Conservation (phyloP, 2,888 invertebrate species). For the Thymelicus sylvestris region DNA sequence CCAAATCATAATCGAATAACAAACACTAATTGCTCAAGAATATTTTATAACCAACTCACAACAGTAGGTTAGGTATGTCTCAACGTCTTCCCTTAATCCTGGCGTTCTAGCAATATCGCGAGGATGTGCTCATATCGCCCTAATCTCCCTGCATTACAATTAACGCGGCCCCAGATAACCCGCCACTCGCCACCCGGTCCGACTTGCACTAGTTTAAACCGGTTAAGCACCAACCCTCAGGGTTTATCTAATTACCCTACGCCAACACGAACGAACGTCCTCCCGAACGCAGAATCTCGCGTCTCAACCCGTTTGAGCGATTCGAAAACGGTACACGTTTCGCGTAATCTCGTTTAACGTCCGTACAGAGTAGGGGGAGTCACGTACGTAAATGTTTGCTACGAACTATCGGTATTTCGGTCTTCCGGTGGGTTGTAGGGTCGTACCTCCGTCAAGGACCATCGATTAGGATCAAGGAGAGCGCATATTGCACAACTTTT, state of each 20-base stretch:
- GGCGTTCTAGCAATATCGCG: conserved; percentile 44
- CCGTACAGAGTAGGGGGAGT: conserved; percentile 57
- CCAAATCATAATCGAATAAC: too few relatives aligned
- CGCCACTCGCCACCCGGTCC: conserved; percentile 82
- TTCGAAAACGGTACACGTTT: conserved; percentile 61
- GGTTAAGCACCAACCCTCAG: conserved; percentile 79
- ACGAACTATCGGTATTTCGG: conserved; percentile 64
- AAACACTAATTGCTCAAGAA: background rate
- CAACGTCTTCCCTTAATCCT: conserved; percentile 59
- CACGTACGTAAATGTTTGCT: conserved; percentile 78
- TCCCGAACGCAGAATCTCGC: conserved; percentile 49
- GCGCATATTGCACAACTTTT: conserved; percentile 77
- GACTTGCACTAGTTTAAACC: conserved; percentile 77
- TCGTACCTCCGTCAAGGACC: conserved; percentile 69
- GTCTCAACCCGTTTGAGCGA: conserved; percentile 52
- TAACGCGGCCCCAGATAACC: conserved; percentile 83
- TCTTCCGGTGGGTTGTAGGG: conserved; percentile 59
- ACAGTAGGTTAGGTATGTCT: conserved; percentile 37
- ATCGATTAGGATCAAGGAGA: conserved; percentile 71
- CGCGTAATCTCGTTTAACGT: conserved; percentile 57
- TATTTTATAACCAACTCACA: conserved; percentile 19
- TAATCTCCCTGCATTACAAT: conserved; percentile 83
- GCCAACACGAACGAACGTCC: conserved; percentile 57
- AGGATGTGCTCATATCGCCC: conserved; percentile 69
- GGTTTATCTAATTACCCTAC: conserved; percentile 83